A percentile compares a stretch with the other conserved stretches of the same genome.
Conservation (phyloP, 2,888 invertebrate species). For the Hemicrepidius hirtus region DNA sequence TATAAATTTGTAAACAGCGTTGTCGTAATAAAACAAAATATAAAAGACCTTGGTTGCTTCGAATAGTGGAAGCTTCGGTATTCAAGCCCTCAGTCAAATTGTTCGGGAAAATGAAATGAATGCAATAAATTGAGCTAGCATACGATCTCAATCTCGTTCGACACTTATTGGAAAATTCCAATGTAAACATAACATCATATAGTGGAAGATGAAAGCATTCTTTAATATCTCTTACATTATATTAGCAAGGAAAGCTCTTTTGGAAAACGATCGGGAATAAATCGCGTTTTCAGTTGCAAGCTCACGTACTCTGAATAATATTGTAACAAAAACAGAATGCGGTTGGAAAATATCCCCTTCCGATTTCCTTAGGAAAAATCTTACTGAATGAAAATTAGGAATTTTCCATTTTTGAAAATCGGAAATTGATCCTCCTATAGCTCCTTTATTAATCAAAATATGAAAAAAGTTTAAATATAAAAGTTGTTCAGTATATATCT, state of each 20-base stretch:
- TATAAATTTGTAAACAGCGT: constrained; percentile 13
- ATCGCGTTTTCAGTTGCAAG: neutral
- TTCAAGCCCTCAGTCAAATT: neutral
- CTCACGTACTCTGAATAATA: constrained; percentile 2
- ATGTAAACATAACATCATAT: constrained; percentile 7
- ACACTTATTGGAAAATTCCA: constrained; percentile 15
- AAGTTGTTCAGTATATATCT: no score
- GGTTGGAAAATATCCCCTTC: no score
- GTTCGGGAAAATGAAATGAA: constrained; percentile 2
- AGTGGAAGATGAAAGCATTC: neutral
- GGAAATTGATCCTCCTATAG: no score
- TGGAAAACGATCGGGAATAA: neutral
- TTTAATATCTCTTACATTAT: neutral
- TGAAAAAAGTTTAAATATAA: no score
- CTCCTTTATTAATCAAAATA: no score
- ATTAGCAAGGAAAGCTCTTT: constrained; percentile 4
- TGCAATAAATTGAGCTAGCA: constrained; percentile 24
- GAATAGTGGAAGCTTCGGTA: neutral
- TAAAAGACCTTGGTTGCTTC: neutral
- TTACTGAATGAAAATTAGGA: no score
- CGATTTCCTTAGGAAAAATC: no score
- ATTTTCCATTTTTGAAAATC: no score
- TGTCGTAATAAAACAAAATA: neutral
- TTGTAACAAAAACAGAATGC: no score
- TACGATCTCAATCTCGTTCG: constrained; percentile 13